A percentile compares a stretch with the other conserved stretches of the same genome.
Evolutionary conservation across 2,797 vertebrate species (phyloP).

Genomic region (Prunella strophiata): DNA sequence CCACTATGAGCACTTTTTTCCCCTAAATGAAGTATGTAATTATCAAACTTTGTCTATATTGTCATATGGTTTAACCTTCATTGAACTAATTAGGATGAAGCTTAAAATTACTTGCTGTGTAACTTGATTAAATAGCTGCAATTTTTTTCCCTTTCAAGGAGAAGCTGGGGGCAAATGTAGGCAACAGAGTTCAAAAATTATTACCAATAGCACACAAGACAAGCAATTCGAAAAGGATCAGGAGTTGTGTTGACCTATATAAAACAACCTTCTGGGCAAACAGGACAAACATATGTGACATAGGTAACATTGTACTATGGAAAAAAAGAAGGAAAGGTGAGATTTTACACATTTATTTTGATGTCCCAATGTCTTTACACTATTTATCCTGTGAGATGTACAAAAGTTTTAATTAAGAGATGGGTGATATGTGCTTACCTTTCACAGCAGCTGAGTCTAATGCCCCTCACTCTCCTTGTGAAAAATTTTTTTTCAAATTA

Average conservation of each 20-base stretch:
- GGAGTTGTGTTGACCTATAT: background rate
- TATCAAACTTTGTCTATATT: conserved; percentile 58
- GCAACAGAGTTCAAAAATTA: background rate
- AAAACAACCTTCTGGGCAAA: background rate
- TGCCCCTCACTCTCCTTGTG: background rate
- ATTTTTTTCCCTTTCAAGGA: conserved; percentile 1
- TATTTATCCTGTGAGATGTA: background rate
- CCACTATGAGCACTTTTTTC: conserved; percentile 45
- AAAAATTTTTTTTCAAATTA: background rate
- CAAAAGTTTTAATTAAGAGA: background rate
- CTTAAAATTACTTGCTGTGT: conserved; percentile 50
- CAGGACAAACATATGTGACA: background rate
- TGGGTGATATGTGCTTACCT: background rate
- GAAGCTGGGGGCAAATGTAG: background rate
- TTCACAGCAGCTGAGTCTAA: background rate
- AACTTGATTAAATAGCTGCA: conserved; percentile 18
- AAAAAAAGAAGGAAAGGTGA: background rate
- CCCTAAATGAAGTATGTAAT: conserved; percentile 63
- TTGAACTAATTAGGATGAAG: conserved; percentile 62
- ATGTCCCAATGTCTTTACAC: background rate
- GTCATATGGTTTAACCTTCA: conserved; percentile 61
- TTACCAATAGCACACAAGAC: background rate
- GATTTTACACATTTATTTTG: background rate
- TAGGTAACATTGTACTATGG: background rate
- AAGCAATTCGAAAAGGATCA: background rate